Conservation (phyloP, 2,113 vertebrate species). For the Propithecus coquereli region DNA sequence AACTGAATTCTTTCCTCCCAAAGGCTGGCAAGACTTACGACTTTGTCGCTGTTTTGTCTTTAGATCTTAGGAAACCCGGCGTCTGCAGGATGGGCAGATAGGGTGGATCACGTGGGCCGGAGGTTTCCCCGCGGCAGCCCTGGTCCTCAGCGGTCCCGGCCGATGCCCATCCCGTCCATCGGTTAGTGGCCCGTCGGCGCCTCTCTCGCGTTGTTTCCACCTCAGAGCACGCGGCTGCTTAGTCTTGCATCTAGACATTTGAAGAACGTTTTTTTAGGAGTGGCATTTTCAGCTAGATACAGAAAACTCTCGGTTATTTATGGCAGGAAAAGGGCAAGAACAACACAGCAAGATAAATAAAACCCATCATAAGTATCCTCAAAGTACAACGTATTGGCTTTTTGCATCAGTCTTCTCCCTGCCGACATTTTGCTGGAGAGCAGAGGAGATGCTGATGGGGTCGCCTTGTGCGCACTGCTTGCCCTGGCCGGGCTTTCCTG, state of each 20-base stretch:
- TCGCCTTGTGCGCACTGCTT: not conserved
- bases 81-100: conserved; percentile 86
- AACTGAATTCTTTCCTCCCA: not conserved
- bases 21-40: conserved; percentile 43
- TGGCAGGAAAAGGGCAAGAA: not conserved
- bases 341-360: too few relatives aligned
- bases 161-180: conserved; percentile 89
- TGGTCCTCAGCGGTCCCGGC: conserved; percentile 86
- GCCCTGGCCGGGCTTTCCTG: not conserved
- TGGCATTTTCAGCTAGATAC: not conserved
- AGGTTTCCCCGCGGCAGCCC: conserved; percentile 85
- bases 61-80: conserved; percentile 95
- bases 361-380: not conserved
- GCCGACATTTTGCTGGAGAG: not conserved
- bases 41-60: conserved; percentile 79
- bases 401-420: not conserved
- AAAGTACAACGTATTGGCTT: not conserved
- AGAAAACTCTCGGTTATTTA: not conserved
- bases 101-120: conserved; percentile 87
- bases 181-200: conserved; percentile 88
- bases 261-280: not conserved
- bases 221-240: not conserved
- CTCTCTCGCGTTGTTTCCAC: conserved; percentile 36
- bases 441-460: not conserved
- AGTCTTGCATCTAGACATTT: not conserved